Percentiles rank a stretch among this genome's conserved stretches.
These are phyloP conservation scores for Neria commutata DNA, from an alignment of 2,888 invertebrate species.

Conservation along the genomic window DNA sequence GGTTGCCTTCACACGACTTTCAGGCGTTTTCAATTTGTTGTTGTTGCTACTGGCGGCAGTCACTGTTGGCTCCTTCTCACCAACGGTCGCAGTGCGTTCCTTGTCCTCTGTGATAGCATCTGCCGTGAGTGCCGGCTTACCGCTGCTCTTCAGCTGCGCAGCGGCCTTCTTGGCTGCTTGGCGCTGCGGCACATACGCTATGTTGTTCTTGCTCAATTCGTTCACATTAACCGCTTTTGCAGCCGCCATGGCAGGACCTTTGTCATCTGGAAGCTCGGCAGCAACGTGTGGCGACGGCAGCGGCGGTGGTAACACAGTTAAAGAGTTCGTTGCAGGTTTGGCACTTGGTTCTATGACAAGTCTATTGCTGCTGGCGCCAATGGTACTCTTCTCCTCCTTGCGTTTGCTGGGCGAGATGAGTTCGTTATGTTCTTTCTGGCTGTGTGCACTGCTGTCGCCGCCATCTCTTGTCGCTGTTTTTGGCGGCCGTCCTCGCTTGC, in stretches of 20 bases:
- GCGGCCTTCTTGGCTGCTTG: conserved; percentile 92
- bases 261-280: conserved; percentile 29
- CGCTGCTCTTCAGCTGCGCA: conserved; percentile 85
- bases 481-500: conserved; percentile 58
- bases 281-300: conserved; percentile 25
- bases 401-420: conserved; percentile 22
- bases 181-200: conserved; percentile 85
- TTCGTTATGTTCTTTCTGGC: conserved; percentile 5
- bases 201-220: conserved; percentile 58
- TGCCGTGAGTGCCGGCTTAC: conserved; percentile 65
- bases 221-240: conserved; percentile 49
- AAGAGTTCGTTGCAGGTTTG: conserved; percentile 3
- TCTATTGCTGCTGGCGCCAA: not conserved
- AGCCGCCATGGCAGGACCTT: conserved; percentile 19
- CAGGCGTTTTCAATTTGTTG: conserved; percentile 55
- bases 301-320: too few relatives aligned
- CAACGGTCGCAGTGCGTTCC: conserved; percentile 22
- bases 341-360: conserved; percentile 5
- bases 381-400: conserved; percentile 22
- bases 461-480: conserved; percentile 35
- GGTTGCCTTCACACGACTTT: conserved; percentile 33
- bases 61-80: conserved; percentile 20
- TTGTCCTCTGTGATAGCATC: conserved; percentile 16
- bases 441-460: not conserved
- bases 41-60: conserved; percentile 45